These are phyloP conservation scores for Cybosia mesomella DNA, from an alignment of 2,888 invertebrate genomes.

Conservation along the genomic window DNA sequence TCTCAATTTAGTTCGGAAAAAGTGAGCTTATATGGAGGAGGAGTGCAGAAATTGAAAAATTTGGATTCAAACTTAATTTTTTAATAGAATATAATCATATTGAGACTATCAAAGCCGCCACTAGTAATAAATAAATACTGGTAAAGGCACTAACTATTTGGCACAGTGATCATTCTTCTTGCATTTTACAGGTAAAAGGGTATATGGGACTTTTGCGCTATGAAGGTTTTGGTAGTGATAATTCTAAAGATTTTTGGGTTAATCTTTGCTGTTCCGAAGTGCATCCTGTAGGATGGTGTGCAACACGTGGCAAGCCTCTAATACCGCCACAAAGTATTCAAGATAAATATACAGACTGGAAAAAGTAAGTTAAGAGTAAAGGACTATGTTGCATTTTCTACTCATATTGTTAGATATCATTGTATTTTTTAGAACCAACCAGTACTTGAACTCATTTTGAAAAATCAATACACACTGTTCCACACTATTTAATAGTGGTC, in stretches of 20 bases:
- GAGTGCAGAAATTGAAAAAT: too few species aligned
- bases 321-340: slow-evolving; percentile 98
- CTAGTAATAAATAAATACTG: too few species aligned
- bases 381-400: not conserved
- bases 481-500: too few species aligned
- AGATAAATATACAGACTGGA: slow-evolving; percentile 98
- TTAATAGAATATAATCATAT: too few species aligned
- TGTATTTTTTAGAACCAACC: too few species aligned
- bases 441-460: not conserved
- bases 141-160: too few species aligned
- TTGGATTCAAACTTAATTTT: too few species aligned
- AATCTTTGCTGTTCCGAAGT: slow-evolving; percentile 97
- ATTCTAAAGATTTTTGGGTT: slow-evolving; percentile 98
- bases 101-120: too few species aligned
- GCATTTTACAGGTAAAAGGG: slow-evolving; percentile 89
- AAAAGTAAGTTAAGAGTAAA: slow-evolving; percentile 86
- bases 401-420: not conserved
- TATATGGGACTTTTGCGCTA: slow-evolving; percentile 94
- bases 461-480: too few species aligned
- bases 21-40: too few species aligned
- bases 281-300: slow-evolving; percentile 99
- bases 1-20: too few species aligned
- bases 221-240: slow-evolving; percentile 97
- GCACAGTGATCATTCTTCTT: not conserved
- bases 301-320: slow-evolving; percentile 96